A percentile compares a stretch with the other conserved stretches of the same genome.
Evolutionary conservation across 2,113 vertebrate species (phyloP).

Genomic region (Aspiorhynchus laticeps): DNA sequence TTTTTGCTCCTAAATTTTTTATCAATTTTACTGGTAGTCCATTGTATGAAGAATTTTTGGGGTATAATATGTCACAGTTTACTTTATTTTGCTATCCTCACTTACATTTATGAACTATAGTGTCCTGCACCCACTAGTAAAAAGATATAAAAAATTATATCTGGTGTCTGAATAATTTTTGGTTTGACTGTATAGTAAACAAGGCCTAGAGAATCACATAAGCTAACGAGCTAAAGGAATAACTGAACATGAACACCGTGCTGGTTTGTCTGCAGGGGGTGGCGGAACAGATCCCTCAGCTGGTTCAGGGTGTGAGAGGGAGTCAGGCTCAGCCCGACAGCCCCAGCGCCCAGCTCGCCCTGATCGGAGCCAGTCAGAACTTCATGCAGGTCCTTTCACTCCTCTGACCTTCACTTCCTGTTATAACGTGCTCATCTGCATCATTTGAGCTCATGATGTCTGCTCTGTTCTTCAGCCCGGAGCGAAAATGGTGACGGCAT

Average conservation of each 20-base stretch:
- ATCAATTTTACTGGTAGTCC: no score
- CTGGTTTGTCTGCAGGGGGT: constrained; percentile 78
- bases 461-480: constrained; percentile 79
- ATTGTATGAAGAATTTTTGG: no score
- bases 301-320: constrained; percentile 93
- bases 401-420: not conserved
- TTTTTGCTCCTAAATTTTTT: no score
- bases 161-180: no score
- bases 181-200: not conserved
- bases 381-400: constrained; percentile 86
- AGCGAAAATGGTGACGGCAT: constrained; percentile 94
- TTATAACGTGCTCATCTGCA: not conserved
- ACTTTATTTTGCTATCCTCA: no score
- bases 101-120: no score
- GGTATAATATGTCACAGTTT: no score
- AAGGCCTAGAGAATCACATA: not conserved
- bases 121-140: no score
- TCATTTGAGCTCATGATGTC: constrained; percentile 4
- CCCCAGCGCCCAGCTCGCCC: constrained; percentile 91
- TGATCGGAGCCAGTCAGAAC: constrained; percentile 94
- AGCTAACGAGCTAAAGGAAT: not conserved
- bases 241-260: not conserved
- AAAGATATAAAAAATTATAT: no score
- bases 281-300: constrained; percentile 94
- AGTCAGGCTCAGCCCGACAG: constrained; percentile 95